A percentile compares a stretch with the other conserved stretches of the same genome.
Evolutionary conservation across 2,797 vertebrate species (phyloP).

Genomic region (Gallinago solitaria): DNA sequence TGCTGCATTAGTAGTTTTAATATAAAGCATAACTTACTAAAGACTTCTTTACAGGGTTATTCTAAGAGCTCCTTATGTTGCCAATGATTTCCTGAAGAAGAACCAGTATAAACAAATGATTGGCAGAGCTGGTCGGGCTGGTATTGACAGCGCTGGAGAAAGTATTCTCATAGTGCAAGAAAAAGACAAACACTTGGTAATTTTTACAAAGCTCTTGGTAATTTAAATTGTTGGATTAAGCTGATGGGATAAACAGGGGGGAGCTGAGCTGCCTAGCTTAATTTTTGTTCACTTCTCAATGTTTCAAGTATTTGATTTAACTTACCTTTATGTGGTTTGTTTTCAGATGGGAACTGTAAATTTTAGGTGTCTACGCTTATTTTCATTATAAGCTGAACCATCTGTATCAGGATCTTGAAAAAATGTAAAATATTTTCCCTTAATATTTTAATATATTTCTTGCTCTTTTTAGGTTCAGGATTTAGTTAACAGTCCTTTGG

Average conservation of each 20-base stretch:
- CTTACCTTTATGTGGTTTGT: background rate
- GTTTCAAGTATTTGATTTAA: background rate
- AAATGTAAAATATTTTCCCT: background rate
- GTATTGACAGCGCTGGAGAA: constrained; percentile 90
- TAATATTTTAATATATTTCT: background rate
- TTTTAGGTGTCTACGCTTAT: background rate
- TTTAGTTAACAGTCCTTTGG: constrained; percentile 86
- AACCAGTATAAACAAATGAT: constrained; percentile 97
- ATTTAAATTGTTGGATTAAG: background rate
- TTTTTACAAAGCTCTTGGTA: background rate
- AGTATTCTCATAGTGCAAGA: constrained; percentile 93
- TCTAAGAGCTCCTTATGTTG: constrained; percentile 92
- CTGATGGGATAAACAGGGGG: background rate
- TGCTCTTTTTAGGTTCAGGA: constrained; percentile 78
- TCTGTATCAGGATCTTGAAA: background rate
- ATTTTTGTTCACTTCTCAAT: background rate
- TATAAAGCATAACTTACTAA: background rate
- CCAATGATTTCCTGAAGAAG: constrained; percentile 88
- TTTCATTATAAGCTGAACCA: background rate
- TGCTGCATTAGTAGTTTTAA: background rate
- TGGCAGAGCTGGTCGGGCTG: constrained; percentile 93
- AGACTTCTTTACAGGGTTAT: constrained; percentile 83
- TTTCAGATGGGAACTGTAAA: background rate
- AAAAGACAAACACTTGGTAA: constrained; percentile 87
- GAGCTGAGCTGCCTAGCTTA: background rate